Conservation (phyloP, 35 echinoderm and acorn worm genomes). For the Eucidaris tribuloides region DNA sequence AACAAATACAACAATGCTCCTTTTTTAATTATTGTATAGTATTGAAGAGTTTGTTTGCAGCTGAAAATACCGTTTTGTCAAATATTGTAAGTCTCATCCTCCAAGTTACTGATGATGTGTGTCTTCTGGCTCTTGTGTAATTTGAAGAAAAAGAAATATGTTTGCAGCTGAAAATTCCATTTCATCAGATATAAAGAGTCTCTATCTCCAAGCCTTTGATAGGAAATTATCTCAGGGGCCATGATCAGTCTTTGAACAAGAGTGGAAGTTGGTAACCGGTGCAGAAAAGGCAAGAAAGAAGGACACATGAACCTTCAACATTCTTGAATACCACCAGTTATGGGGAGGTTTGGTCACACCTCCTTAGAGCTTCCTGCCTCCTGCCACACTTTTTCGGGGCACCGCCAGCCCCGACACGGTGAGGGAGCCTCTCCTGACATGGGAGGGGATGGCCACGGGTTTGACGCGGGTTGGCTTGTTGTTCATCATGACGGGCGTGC, state of each 20-base stretch:
- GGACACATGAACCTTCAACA: background rate
- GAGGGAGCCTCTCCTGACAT: conserved; percentile 7
- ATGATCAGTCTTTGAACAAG: background rate
- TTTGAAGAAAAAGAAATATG: too few relatives aligned
- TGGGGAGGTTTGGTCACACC: background rate
- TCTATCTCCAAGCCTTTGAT: too few relatives aligned
- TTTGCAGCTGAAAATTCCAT: too few relatives aligned
- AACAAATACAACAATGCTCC: too few relatives aligned
- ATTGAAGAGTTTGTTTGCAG: too few relatives aligned
- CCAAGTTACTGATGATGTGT: too few relatives aligned
- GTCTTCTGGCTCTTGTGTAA: too few relatives aligned
- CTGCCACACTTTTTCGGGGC: background rate
- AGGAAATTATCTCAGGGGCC: background rate
- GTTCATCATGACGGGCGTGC: conserved; percentile 5
- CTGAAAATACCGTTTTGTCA: too few relatives aligned
- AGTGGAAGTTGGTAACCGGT: background rate
- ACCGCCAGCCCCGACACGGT: conserved; percentile 33
- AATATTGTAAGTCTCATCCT: too few relatives aligned
- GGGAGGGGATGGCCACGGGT: conserved; percentile 30
- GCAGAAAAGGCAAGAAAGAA: background rate
- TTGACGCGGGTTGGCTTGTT: background rate
- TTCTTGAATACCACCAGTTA: background rate
- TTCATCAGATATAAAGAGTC: too few relatives aligned
- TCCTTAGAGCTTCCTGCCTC: conserved; percentile 14
- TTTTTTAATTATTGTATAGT: too few relatives aligned